Evolutionary conservation across 2,797 vertebrate genomes (phyloP), one percentile per base, ranked within the genome.

Genomic region (Microhierax caerulescens): DNA sequence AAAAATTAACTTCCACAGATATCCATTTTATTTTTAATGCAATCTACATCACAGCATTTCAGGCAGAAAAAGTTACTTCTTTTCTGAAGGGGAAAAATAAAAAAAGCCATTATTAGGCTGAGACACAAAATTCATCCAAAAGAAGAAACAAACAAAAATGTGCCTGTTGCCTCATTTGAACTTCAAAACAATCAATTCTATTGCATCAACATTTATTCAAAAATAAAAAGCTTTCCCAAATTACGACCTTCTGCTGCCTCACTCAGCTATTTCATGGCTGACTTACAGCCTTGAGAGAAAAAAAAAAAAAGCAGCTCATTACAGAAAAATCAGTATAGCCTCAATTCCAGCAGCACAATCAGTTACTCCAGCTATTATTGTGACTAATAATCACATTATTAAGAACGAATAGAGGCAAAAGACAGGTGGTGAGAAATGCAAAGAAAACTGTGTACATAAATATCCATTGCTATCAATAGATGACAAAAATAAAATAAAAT

Each of bases 191-290:
- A 74, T 93, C 68, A 79, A 79, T 81, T 72, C 57, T 34, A 32
- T 61, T 78, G 37, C 61, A 96, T 73, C 85, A 91, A 41, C 88
- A 91, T 84, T 86, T 96, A 85, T 94, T 84, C 74, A 61, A 75
- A 93, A 88, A 85, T 61, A 61, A 91, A 90, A 85, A 75, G 75
- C 88, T 75, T 81, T 94, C 36, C 32, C 24, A 75, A 86, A 90
- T 94, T 45, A 85, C 61, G 75, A 86, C 85, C 65, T 95, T 94
- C 84, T 95, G 73, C 82, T 95, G 91, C 81, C 68, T 88, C 64
- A 22, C 11, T 70, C 34, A 61, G 72, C 37, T 91, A 47, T 88
- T 95, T 90, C 83, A 91, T 69, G 87, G 65, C 79, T 84, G 65
- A 86, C 70, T 91, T 67, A 39, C 27, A 83, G 85, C 84, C 81